Evolutionary conservation across 2,797 vertebrate genomes (phyloP).

Genomic region (Tinamus major): DNA sequence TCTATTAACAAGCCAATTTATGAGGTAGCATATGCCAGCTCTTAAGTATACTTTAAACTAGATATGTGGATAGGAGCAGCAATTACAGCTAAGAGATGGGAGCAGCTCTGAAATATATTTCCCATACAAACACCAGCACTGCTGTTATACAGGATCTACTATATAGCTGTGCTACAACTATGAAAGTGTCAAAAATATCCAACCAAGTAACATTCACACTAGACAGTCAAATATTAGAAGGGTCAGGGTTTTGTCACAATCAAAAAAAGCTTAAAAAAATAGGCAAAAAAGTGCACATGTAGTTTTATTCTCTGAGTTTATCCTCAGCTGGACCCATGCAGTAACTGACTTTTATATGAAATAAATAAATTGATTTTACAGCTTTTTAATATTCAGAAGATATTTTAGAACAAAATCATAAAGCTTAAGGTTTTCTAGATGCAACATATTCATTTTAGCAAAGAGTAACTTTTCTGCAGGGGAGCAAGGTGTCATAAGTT

Average conservation of each 20-base stretch:
- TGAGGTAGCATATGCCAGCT: background rate
- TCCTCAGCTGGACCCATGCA: background rate
- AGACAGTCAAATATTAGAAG: background rate
- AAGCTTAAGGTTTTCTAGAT: background rate
- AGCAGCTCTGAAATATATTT: background rate
- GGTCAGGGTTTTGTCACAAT: background rate
- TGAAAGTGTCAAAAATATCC: background rate
- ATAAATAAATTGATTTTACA: background rate
- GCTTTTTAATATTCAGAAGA: background rate
- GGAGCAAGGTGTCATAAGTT: background rate
- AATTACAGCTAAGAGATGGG: background rate
- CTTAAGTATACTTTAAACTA: slow-evolving; percentile 29
- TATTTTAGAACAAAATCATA: background rate
- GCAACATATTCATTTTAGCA: background rate
- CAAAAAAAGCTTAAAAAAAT: slow-evolving; percentile 11
- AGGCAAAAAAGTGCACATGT: background rate
- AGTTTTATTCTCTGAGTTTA: background rate
- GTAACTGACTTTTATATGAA: background rate
- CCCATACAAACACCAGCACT: background rate
- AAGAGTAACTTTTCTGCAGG: background rate
- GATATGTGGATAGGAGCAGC: background rate
- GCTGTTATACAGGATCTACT: background rate
- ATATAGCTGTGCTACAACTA: background rate
- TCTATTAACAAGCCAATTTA: slow-evolving; percentile 44
- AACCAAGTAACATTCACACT: background rate